Evolutionary conservation across 1,140 invertebrate genomes (phyloP).

Genomic region (Holcopasites calliopsidis): DNA sequence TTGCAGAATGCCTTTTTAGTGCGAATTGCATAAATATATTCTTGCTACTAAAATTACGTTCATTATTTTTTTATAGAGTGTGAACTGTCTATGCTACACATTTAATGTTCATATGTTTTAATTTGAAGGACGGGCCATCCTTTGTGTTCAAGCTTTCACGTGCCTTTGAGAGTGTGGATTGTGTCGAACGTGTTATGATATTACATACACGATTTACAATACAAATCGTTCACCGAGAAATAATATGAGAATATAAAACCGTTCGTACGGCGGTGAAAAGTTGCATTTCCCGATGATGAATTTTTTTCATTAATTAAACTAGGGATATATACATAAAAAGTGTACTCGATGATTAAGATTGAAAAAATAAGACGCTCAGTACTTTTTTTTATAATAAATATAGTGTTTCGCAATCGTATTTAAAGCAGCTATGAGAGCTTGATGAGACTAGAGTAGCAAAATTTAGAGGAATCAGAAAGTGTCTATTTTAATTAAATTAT

Average conservation of each 20-base stretch:
- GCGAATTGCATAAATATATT: conserved; percentile 18
- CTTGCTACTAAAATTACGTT: conserved; percentile 34
- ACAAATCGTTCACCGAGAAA: too few species aligned
- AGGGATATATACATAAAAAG: background rate
- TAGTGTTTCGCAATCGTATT: too few species aligned
- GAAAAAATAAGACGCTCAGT: too few species aligned
- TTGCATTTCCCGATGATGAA: background rate
- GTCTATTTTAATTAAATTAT: too few species aligned
- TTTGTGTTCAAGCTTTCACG: conserved; percentile 31
- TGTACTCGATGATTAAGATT: background rate
- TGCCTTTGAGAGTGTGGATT: conserved; percentile 31
- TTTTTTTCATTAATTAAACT: background rate
- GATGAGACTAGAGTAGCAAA: too few species aligned
- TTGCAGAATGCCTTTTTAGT: conserved; percentile 36
- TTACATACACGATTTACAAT: background rate
- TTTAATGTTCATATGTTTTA: conserved; percentile 1
- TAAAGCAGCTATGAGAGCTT: too few species aligned
- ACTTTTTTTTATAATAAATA: too few species aligned
- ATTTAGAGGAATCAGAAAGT: too few species aligned
- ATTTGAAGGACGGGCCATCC: background rate
- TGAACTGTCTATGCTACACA: conserved; percentile 16
- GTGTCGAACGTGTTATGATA: conserved; percentile 22
- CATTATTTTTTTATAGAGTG: conserved; percentile 20
- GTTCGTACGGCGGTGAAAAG: background rate
- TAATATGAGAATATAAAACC: too few species aligned